These are phyloP conservation scores for Mycalesis mineus DNA, from an alignment of 2,888 invertebrate species.

Conservation along the genomic window DNA sequence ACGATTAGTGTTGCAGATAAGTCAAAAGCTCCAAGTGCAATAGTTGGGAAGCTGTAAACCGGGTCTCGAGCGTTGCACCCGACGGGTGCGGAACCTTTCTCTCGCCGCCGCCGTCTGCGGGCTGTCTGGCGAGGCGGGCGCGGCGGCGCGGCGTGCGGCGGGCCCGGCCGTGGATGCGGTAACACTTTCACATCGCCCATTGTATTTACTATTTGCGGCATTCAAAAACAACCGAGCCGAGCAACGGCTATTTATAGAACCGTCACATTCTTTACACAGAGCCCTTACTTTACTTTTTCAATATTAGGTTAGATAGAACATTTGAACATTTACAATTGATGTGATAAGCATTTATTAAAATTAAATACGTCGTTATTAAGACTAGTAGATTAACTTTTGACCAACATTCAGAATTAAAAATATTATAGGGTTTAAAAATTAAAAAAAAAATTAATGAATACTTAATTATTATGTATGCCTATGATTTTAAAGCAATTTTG, in stretches of 20 bases:
- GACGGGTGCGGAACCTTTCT: constrained; percentile 58
- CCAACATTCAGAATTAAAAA: too few species aligned
- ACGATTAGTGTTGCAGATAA: too few species aligned
- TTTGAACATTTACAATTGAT: too few species aligned
- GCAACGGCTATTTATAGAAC: constrained; percentile 12
- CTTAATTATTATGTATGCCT: too few species aligned
- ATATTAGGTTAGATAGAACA: too few species aligned
- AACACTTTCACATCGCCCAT: constrained; percentile 28
- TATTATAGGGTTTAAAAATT: too few species aligned
- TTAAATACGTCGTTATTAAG: too few species aligned
- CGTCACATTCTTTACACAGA: neutral
- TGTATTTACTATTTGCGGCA: constrained; percentile 12
- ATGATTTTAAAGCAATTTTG: too few species aligned
- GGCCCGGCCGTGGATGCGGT: constrained; percentile 28
- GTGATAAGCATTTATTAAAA: too few species aligned
- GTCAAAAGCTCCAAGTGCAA: too few species aligned
- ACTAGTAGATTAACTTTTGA: too few species aligned
- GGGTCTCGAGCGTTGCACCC: constrained; percentile 44
- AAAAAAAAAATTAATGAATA: too few species aligned
- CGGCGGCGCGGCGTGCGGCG: constrained; percentile 52
- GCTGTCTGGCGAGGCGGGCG: constrained; percentile 54
- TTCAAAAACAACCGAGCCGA: constrained; percentile 12
- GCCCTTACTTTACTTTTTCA: neutral
- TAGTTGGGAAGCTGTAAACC: constrained; percentile 20
- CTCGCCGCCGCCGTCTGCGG: constrained; percentile 53